Conservation (phyloP, 2,888 invertebrate genomes). For the Apomyelois bistriatella region DNA sequence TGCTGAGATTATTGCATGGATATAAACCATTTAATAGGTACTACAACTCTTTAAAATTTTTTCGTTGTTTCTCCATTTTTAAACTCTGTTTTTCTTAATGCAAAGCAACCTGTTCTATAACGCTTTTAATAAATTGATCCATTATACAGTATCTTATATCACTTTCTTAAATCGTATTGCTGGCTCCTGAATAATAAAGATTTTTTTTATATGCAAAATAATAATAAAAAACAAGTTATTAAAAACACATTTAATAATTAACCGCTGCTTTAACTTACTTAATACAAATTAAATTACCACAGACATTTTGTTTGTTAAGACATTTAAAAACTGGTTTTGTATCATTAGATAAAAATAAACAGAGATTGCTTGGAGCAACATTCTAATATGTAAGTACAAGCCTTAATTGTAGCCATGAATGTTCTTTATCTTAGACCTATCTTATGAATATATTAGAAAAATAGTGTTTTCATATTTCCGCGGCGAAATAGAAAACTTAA, state of each 20-base stretch:
- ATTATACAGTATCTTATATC: too few species aligned
- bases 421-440: not conserved
- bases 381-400: conserved; percentile 10
- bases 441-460: not conserved
- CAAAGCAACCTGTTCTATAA: too few species aligned
- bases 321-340: not conserved
- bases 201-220: not conserved
- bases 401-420: conserved; percentile 3
- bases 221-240: not conserved
- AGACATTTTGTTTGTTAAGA: conserved; percentile 1
- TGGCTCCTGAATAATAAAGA: too few species aligned
- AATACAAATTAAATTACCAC: conserved; percentile 9
- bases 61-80: too few species aligned
- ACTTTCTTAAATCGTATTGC: too few species aligned
- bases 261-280: not conserved
- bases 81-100: too few species aligned
- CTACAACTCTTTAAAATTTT: too few species aligned
- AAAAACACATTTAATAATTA: conserved; percentile 10
- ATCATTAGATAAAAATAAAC: conserved; percentile 5
- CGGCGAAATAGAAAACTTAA: not conserved
- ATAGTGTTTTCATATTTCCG: not conserved
- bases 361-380: not conserved
- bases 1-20: too few species aligned
- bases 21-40: too few species aligned
- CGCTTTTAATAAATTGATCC: too few species aligned